Evolutionary conservation across 2,888 invertebrate species (phyloP).

Genomic region (Diabrotica balteata): DNA sequence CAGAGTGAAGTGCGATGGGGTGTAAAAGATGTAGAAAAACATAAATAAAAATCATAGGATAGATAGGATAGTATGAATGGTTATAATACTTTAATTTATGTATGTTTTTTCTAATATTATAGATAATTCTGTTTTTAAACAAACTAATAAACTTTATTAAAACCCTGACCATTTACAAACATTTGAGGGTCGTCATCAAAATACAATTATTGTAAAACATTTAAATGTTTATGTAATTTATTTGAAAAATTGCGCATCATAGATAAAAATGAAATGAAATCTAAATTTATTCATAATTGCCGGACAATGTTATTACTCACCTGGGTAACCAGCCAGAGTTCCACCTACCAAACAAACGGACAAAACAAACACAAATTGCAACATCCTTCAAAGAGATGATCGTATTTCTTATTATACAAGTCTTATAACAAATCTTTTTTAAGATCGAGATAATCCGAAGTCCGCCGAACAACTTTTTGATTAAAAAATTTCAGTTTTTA

Average conservation of each 20-base stretch:
- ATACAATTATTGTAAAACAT: no score
- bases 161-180: no score
- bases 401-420: constrained; percentile 23
- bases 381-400: constrained; percentile 18
- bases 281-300: neutral
- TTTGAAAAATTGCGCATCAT: neutral
- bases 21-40: no score
- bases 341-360: constrained; percentile 7
- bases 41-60: no score
- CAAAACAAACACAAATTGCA: constrained; percentile 24
- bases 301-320: constrained; percentile 16
- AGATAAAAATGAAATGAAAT: neutral
- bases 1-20: no score
- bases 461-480: constrained; percentile 15
- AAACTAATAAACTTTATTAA: no score
- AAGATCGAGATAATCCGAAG: constrained; percentile 11
- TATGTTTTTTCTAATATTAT: no score
- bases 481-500: constrained; percentile 1
- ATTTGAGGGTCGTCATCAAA: no score
- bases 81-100: no score
- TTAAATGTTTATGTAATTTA: neutral
- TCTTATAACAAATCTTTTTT: constrained; percentile 26
- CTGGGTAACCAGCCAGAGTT: constrained; percentile 17
- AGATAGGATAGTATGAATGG: no score
- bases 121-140: no score